Conservation (phyloP, 1,140 invertebrate species). For the Chlorops oryzae region DNA sequence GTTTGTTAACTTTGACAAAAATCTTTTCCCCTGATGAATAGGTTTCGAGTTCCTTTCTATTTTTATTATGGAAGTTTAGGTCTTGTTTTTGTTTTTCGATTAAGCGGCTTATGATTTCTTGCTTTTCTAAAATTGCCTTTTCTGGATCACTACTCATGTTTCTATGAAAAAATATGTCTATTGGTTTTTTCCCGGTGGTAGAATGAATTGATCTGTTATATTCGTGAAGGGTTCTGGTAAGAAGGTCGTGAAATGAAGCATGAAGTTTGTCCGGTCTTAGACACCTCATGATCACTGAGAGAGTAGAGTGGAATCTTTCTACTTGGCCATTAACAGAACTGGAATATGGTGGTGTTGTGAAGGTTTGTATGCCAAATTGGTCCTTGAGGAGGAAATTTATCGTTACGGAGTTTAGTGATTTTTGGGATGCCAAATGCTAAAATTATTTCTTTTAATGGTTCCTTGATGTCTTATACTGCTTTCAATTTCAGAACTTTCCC, state of each 20-base stretch:
- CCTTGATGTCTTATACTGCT: no score
- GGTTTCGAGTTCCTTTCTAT: background rate
- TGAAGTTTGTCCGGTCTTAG: constrained; percentile 5
- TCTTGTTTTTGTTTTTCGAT: constrained; percentile 7
- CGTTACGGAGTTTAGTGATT: constrained; percentile 3
- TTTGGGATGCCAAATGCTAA: constrained; percentile 7
- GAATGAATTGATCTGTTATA: constrained; percentile 17
- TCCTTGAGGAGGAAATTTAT: constrained; percentile 10
- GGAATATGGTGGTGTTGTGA: constrained; percentile 9
- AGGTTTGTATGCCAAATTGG: constrained; percentile 3
- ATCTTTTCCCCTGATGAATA: constrained; percentile 7
- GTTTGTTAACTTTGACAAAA: constrained; percentile 7
- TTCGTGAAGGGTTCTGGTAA: constrained; percentile 10
- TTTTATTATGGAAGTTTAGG: constrained; percentile 8
- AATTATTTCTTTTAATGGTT: constrained; percentile 4
- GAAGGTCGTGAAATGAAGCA: constrained; percentile 6
- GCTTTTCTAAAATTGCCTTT: background rate
- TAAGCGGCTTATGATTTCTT: constrained; percentile 4
- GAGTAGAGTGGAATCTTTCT: constrained; percentile 19
- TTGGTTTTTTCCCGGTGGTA: constrained; percentile 7
- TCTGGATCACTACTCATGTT: constrained; percentile 1
- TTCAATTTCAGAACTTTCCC: no score
- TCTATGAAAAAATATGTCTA: constrained; percentile 7
- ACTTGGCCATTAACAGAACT: constrained; percentile 16
- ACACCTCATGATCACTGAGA: constrained; percentile 16